Conservation (phyloP, 2,888 invertebrate genomes). For the Pterobdella sp. region DNA sequence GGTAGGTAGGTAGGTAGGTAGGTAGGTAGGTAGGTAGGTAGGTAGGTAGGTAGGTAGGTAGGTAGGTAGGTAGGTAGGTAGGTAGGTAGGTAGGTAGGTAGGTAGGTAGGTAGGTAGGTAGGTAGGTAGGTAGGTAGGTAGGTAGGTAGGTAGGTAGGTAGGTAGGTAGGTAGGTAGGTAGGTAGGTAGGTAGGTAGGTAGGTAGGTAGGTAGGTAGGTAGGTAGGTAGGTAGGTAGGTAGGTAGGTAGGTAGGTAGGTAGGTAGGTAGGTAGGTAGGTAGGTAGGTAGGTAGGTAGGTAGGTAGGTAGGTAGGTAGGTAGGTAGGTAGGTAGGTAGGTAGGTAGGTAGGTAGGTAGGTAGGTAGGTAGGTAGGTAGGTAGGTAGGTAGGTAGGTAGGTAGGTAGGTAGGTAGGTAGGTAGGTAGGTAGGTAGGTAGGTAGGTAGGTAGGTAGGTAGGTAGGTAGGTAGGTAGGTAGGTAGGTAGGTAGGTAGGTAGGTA, state of each 20-base stretch:
- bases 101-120: background rate
- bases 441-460: constrained; percentile 1
- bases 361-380: constrained; percentile 1
- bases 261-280: constrained; percentile 1
- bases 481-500: background rate
- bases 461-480: constrained; percentile 1
- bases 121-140: background rate
- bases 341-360: constrained; percentile 1
- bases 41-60: background rate
- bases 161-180: constrained; percentile 1
- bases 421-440: background rate
- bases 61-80: background rate
- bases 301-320: background rate
- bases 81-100: background rate
- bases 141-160: background rate
- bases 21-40: constrained; percentile 1
- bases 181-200: background rate
- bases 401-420: background rate
- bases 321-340: constrained; percentile 1
- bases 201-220: constrained; percentile 1
- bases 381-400: constrained; percentile 1
- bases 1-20: constrained; percentile 1
- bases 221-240: background rate
- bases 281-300: constrained; percentile 1
- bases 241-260: constrained; percentile 1